Evolutionary conservation across 2,888 invertebrate genomes (phyloP), one percentile per base, ranked within the genome.

Genomic region (Chrysina gloriosa): DNA sequence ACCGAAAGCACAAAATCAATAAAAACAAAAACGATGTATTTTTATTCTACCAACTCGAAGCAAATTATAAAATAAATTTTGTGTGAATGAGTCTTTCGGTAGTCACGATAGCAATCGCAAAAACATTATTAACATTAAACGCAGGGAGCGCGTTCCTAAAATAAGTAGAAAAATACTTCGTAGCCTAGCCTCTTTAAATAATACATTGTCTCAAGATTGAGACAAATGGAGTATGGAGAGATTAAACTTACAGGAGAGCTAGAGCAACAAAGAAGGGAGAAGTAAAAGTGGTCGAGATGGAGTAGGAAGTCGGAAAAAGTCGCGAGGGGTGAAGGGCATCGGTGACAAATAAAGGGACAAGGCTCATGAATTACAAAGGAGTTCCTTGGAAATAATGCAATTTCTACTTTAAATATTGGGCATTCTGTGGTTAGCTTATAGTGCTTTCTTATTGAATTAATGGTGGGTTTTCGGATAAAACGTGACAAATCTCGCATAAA

Each of bases 341-440:
- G 81, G 81, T 83, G 82, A 82, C 82, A 83, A 83, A 83, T 83
- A 83, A 80, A 82, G 79, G 79, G 77, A 79, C 78, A 82, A 82
- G 83, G 81, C 81, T 81, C 78, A 83, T 82, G 82, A 83, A 83
- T 83, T 83, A 83, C 83, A 82, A 83, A 83, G 81, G 77, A 82
- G 81, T 23, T 39, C 39, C 58, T 58, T 58, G 39, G 58, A 58
- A 58, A 58, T 58, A 58, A 58, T 58, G 42, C 58, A 58, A 58
- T 58, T 58, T 58, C 58, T 42, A 58, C 58, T 58, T 65, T 65
- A 65, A 65, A 65, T 65, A 65, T 54, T 65, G 42, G 58, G 14
- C 39, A 9, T 58, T 39, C 58, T 39, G 58, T 9, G 58, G 58
- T 58, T 58, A 39, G 25, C 58, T 58, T 39, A 58, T 39, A 39